These are phyloP conservation scores for Hirudo medicinalis DNA, from an alignment of 1,140 invertebrate species.

Conservation along the genomic window DNA sequence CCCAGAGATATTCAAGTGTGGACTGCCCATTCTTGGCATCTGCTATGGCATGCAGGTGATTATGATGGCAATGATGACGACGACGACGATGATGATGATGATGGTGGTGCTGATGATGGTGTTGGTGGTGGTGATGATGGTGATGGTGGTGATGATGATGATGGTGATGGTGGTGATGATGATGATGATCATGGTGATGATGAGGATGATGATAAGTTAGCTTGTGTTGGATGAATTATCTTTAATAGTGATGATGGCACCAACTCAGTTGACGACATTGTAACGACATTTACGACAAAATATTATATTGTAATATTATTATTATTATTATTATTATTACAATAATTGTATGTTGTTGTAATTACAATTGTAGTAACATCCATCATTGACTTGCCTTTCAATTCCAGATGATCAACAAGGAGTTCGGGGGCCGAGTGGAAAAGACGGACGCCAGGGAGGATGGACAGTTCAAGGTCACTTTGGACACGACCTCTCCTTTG, in stretches of 20 bases:
- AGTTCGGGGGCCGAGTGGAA: conserved; percentile 82
- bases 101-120: background rate
- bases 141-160: too few species aligned
- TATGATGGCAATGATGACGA: background rate
- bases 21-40: conserved; percentile 86
- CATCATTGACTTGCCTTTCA: background rate
- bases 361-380: too few species aligned
- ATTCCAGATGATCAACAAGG: conserved; percentile 84
- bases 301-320: too few species aligned
- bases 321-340: background rate
- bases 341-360: too few species aligned
- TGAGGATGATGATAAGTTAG: too few species aligned
- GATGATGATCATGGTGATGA: background rate
- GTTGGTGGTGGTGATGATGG: too few species aligned
- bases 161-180: background rate
- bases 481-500: conserved; percentile 73
- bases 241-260: too few species aligned
- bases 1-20: conserved; percentile 83
- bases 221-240: too few species aligned
- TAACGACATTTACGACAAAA: too few species aligned
- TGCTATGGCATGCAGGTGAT: conserved; percentile 86
- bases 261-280: too few species aligned
- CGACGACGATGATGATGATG: background rate
- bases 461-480: conserved; percentile 77
- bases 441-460: conserved; percentile 79